Evolutionary conservation across 2,113 vertebrate species (phyloP), one percentile per base, ranked within the genome.

Genomic region (Hippocampus abdominalis): DNA sequence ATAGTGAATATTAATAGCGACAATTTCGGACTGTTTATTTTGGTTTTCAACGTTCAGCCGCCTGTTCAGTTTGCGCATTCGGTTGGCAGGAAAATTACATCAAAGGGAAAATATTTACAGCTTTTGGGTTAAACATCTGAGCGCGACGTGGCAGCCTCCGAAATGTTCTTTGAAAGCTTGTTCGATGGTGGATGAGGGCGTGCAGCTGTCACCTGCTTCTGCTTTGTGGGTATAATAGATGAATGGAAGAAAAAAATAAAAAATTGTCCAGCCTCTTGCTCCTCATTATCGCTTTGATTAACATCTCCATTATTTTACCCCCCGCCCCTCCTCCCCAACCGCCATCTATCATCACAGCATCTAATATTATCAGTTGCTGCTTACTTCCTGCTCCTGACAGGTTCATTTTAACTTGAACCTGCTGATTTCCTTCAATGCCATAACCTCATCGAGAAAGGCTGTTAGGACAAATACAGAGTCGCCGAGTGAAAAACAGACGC

Each of bases 381-480:
- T 16, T 29, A 29, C 57, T 59, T 59, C 57, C 57, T 59, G 57
- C 25, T 29, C 8, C 51, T 11, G 51, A 54, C 21, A 54, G 57
- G 25, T 29, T 29, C 15, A 6, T 18, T 15, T 59, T 59, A 8
- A 23, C 51, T 54, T 11, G 25, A 51, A 57, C 54, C 25, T 51
- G 64, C 29, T 70, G 40, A 69, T 64, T 68, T 68, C 8, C 25
- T 8, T 57, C 61, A 65, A 54, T 42, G n/a, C 16, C 20, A 0
- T 69, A 46, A 68, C 29, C 61, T 40, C 32, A 21, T 13, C 40
- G 9, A 66, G 60, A 53, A 57, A 70, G 9, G 20, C 27, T 16
- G 18, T 32, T 7, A 32, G 27, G 8, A 60, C 27, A 60, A 60
- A 60, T 13, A 60, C 15, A 29, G 8, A 57, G 11, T 15, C 15